Evolutionary conservation across 2,888 invertebrate species (phyloP), one percentile per base, ranked within the genome.

Genomic region (Priocnemis perturbator): DNA sequence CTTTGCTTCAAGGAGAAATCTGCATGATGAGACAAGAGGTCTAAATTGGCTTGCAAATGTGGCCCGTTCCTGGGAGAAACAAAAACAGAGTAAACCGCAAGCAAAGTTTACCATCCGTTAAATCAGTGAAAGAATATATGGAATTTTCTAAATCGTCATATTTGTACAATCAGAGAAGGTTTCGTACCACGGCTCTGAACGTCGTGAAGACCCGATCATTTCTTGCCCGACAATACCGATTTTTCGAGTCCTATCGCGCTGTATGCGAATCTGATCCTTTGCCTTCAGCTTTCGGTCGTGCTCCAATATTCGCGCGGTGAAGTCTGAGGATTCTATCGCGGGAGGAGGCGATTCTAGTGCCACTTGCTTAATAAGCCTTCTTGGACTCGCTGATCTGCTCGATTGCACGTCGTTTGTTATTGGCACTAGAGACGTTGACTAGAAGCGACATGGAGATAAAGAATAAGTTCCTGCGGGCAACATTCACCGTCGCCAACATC

Each of bases 331-430:
- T 30, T 87, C 87, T 1, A 79, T 77, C 0, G 67, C 66, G 0
- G 93, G 92, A 3, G 93, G 93, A 17, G 93, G 93, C 76, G 94
- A 93, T 72, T 90, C 90, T 58, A 94, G 87, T n/a, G 94, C 94
- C 26, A 93, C 93, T 88, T 94, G 94, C 81, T 94, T 94, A 61
- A 92, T 94, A 19, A 94, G 87, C 69, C 92, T 91, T 68, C 94
- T 89, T 2, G 94, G 94, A 75, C 94, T 94, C 60, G 91, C 90
- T 3, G 92, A 91, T 66, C 92, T 91, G 26, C 85, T 86, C 7
- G 86, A 76, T 30, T 83, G 85, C 20, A 78, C 60, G 44, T 86
- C 86, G 56, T 81, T 84, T 9, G 73, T 76, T 4, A 71, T 77
- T 55, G 86, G 83, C 14, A 80, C 60, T 15, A 86, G 65, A 2